Percentiles rank a stretch among this genome's conserved stretches.
phyloP scores from a whole-genome alignment of 2,888 invertebrate genomes.

The Celastrina argiolus region DNA sequence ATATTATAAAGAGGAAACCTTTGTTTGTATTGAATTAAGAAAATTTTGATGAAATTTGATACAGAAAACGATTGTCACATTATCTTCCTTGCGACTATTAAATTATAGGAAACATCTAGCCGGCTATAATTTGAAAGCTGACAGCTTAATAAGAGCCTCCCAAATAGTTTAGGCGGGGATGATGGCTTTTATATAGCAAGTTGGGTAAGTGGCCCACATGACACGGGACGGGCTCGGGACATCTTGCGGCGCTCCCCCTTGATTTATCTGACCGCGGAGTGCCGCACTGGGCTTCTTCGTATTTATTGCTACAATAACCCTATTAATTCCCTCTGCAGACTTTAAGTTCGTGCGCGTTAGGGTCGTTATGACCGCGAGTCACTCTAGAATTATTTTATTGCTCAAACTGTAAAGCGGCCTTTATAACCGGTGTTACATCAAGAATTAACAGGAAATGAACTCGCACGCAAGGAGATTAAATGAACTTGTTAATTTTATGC shows the following conservation, averaged over 20 bases:
- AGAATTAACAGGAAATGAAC: not conserved
- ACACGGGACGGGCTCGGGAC: slow-evolving; percentile 42
- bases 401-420: slow-evolving; percentile 26
- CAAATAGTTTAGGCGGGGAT: slow-evolving; percentile 9
- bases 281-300: slow-evolving; percentile 67
- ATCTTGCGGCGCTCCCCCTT: slow-evolving; percentile 64
- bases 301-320: slow-evolving; percentile 76
- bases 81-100: too few species aligned
- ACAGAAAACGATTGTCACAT: too few species aligned
- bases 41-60: too few species aligned
- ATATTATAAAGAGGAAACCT: too few species aligned
- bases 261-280: slow-evolving; percentile 69
- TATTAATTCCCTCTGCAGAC: slow-evolving; percentile 66
- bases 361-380: slow-evolving; percentile 32
- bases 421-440: not conserved
- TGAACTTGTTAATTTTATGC: not conserved
- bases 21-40: too few species aligned
- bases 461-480: not conserved
- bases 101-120: too few species aligned
- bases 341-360: slow-evolving; percentile 43
- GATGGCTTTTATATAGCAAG: slow-evolving; percentile 15
- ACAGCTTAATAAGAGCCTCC: not conserved
- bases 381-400: slow-evolving; percentile 37
- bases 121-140: not conserved
- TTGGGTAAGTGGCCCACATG: slow-evolving; percentile 19